A percentile compares a stretch with the other conserved stretches of the same genome.
phyloP scores from a whole-genome alignment of 1,140 invertebrate genomes.

The Drosophila lacteicornis region DNA sequence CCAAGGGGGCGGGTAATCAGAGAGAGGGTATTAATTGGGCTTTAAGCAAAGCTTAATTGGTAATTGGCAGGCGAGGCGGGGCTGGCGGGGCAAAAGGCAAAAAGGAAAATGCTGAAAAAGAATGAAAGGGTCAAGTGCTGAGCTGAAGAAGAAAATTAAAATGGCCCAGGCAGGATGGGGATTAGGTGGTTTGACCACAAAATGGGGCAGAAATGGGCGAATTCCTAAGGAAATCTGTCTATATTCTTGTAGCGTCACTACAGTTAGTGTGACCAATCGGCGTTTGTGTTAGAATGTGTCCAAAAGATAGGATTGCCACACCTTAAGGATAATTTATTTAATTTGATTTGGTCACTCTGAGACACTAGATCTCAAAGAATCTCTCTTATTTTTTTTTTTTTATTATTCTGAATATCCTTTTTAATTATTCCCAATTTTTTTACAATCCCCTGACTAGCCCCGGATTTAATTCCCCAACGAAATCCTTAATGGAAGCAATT shows the following conservation, averaged over 20 bases:
- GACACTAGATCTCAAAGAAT: too few relatives aligned
- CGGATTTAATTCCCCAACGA: background rate
- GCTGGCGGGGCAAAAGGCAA: background rate
- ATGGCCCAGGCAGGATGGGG: constrained; percentile 5
- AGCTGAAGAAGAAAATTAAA: constrained; percentile 20
- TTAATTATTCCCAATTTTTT: too few relatives aligned
- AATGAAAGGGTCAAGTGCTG: constrained; percentile 32
- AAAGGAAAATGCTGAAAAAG: constrained; percentile 19
- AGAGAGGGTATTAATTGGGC: constrained; percentile 66
- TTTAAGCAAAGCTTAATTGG: constrained; percentile 80
- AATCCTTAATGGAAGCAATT: background rate
- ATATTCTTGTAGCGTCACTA: too few relatives aligned
- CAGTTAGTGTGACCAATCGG: too few relatives aligned
- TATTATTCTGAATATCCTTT: background rate
- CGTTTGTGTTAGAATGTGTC: too few relatives aligned
- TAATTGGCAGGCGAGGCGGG: constrained; percentile 53
- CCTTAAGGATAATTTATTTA: too few relatives aligned
- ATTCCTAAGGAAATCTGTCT: too few relatives aligned
- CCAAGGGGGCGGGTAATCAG: constrained; percentile 24
- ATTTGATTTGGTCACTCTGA: too few relatives aligned
- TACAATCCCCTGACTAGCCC: background rate
- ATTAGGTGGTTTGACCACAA: constrained; percentile 1
- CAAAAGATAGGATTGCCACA: too few relatives aligned
- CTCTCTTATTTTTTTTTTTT: background rate
- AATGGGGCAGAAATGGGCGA: too few relatives aligned